Evolutionary conservation across 1,140 invertebrate species (phyloP).

Genomic region (Melanaphis sacchari): DNA sequence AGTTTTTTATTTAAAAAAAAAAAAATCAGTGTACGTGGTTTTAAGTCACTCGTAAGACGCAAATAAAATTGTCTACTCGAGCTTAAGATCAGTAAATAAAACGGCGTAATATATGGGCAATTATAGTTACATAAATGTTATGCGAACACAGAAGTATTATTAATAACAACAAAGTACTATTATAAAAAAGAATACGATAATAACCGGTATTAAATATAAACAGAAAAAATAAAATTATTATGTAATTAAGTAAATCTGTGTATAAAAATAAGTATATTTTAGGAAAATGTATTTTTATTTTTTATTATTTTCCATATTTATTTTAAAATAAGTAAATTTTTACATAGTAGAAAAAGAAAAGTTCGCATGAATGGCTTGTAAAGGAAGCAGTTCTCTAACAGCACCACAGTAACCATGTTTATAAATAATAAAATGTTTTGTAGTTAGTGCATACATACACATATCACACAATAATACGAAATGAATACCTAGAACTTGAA

Average conservation of each 20-base stretch:
- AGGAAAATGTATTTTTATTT: background rate
- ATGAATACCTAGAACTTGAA: background rate
- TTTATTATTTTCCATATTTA: background rate
- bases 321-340: no score
- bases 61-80: no score
- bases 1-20: no score
- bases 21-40: no score
- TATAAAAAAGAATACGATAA: background rate
- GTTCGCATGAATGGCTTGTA: no score
- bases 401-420: background rate
- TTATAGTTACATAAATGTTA: constrained; percentile 21
- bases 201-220: background rate
- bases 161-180: background rate
- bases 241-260: background rate
- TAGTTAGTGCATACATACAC: background rate
- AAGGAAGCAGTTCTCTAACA: no score
- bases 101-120: constrained; percentile 31
- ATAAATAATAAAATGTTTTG: background rate
- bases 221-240: background rate
- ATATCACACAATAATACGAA: background rate
- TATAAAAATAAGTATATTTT: background rate
- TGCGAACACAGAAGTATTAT: background rate
- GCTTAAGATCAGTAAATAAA: background rate
- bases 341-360: no score
- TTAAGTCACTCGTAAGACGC: no score